Evolutionary conservation across 2,797 vertebrate species (phyloP), one percentile per base, ranked within the genome.

Genomic region (Coranthus polyacanthus): DNA sequence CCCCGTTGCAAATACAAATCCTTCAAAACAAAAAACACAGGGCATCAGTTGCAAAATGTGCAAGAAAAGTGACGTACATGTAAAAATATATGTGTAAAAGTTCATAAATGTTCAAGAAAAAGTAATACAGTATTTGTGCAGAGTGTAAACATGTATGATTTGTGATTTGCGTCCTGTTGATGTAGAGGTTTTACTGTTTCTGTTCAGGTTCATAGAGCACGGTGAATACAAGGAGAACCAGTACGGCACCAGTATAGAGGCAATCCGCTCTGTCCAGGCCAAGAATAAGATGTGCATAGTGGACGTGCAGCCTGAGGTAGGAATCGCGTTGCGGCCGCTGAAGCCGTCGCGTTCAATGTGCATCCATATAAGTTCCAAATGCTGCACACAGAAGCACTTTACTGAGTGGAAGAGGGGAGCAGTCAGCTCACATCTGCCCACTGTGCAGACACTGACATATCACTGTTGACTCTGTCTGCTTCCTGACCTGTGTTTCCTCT

Each of bases 171-270:
- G 42, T n/a, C 1, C 1, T 32, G 26, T 41, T 54, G 9, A 26
- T 2, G 5, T 53, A 3, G 26, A 41, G 9, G 8, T 34, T 16
- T 13, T 62, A 3, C n/a, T 21, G 12, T 50, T 29, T 29, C 5
- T 53, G 11, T 83, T 26, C 55, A 99, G 97, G 79, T 98, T 98
- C 83, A 95, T 99, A 51, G 97, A 99, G 60, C 95, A 97, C 0
- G 97, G 97, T 0, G 97, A 98, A 56, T 98, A 97, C 86, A 98
- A 98, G 72, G 97, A 98, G 47, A 96, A 98, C 74, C 93, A 96
- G 66, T 99, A 99, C 0, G 97, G 97, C 24, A 99, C 96, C 43
- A 98, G 96, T 61, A 94, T 99, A 60, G 96, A 98, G 50, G 96
- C 97, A 6, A 96, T 99, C 78, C 95, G 95, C 26, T 95, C 94